Percentiles rank a stretch among this genome's conserved stretches.
Evolutionary conservation across 2,888 invertebrate species (phyloP).

Genomic region (Nycteola revayana): DNA sequence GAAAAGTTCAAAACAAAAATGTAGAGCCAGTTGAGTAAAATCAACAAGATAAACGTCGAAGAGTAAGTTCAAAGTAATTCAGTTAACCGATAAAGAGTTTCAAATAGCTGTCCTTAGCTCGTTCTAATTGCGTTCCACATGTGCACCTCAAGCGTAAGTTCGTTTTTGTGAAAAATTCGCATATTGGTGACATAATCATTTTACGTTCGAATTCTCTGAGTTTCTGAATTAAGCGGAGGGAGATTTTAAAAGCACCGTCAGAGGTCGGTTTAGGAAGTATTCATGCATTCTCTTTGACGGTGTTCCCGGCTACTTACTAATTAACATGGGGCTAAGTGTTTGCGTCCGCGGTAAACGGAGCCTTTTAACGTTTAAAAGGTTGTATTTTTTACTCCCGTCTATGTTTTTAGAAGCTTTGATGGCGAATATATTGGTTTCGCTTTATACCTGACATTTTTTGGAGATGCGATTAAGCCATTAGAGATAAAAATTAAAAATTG

Average conservation of each 20-base stretch:
- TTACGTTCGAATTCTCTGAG: constrained; percentile 76
- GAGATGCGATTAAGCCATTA: constrained; percentile 60
- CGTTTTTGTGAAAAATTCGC: constrained; percentile 60
- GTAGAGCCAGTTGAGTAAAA: too few species aligned
- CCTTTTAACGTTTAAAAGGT: constrained; percentile 80
- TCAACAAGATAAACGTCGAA: too few species aligned
- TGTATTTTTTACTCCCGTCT: constrained; percentile 59
- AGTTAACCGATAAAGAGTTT: constrained; percentile 2
- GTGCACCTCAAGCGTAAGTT: constrained; percentile 41
- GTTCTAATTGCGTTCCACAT: constrained; percentile 31
- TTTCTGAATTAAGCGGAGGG: constrained; percentile 68
- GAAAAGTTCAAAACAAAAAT: too few species aligned
- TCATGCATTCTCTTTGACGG: constrained; percentile 82
- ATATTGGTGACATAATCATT: constrained; percentile 75
- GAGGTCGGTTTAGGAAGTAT: constrained; percentile 73
- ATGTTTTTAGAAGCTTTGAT: constrained; percentile 73
- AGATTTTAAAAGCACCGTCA: constrained; percentile 75
- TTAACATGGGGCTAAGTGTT: constrained; percentile 80
- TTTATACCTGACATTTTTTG: constrained; percentile 66
- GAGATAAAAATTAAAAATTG: constrained; percentile 40
- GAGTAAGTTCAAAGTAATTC: too few species aligned
- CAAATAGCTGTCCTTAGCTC: constrained; percentile 21
- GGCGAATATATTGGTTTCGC: constrained; percentile 66
- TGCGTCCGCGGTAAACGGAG: constrained; percentile 79
- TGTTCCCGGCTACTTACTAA: constrained; percentile 78